Percentiles rank a stretch among this genome's conserved stretches.
Evolutionary conservation across 2,113 vertebrate species (phyloP).

Genomic region (Cyprinodon variegatus): DNA sequence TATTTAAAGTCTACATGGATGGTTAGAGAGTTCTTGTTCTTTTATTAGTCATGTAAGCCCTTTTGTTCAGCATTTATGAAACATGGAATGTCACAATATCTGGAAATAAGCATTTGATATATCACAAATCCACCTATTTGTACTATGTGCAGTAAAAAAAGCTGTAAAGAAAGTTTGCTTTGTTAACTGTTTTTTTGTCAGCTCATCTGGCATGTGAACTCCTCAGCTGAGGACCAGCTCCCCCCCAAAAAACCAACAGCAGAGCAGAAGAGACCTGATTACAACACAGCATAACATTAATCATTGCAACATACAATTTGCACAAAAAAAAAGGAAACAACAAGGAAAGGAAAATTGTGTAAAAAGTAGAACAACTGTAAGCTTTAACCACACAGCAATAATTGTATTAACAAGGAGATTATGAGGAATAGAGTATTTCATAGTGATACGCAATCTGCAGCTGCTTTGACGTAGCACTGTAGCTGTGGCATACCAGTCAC

Average conservation of each 20-base stretch:
- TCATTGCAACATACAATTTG: not conserved
- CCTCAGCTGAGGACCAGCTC: not conserved
- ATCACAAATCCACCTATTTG: not conserved
- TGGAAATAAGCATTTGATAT: not conserved
- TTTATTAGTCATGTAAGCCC: too few species aligned
- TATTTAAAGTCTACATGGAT: too few species aligned
- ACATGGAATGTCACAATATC: not conserved
- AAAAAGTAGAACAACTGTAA: not conserved
- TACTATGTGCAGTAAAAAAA: not conserved
- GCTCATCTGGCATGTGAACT: not conserved
- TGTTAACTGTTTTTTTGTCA: not conserved
- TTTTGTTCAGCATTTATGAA: not conserved
- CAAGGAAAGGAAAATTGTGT: too few species aligned
- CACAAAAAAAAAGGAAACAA: not conserved
- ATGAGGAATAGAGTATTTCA: not conserved
- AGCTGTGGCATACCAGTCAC: too few species aligned
- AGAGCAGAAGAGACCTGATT: not conserved
- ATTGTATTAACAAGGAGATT: not conserved
- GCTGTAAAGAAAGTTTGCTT: not conserved
- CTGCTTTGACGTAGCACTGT: too few species aligned
- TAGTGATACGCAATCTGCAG: too few species aligned
- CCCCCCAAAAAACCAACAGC: not conserved
- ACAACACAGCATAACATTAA: not conserved
- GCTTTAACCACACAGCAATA: not conserved
- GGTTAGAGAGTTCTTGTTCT: too few species aligned